Base-by-base conservation (phyloP, 2,113 vertebrate species). In the Rhinopithecus roxellana region DNA sequence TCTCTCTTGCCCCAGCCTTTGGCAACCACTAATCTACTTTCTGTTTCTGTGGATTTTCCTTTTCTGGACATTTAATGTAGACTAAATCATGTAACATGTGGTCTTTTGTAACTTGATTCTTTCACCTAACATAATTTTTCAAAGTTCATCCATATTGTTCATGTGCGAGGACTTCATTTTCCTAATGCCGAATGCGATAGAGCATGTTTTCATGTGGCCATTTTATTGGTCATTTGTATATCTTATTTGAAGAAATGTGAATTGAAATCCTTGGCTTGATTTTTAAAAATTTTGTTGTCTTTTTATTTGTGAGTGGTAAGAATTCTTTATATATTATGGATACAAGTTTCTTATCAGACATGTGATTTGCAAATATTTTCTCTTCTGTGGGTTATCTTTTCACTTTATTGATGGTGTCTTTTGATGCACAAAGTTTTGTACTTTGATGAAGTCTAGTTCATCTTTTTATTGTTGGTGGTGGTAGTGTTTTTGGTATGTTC, bases 271-370 rank as follows among this genome's bases (percentile, higher is more conserved):
- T 14, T 61, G 84, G 25, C 16, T 95, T 94, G 18, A 32, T 94
- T 95, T 72, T 55, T 20, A 52, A 77, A 40, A 77, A 35, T 45
- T 81, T 38, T 20, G 10, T 61, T 87, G 7, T 79, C 25, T 50
- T 55, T 43, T 84, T 94, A 67, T 74, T 83, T 74, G 86, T 95
- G 84, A 97, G 81, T 61, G 70, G 25, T 92, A 70, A 35, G 55
- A 87, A 35, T 85, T 89, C 38, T 91, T 95, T 64, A 50, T 70
- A 27, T 85, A 78, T 93, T 92, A 52, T 93, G 38, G 20, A 38
- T 75, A 48, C 5, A 75, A 80, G 32, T 50, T 13, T 38, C 40
- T 90, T 82, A 77, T 57, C 50, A 93, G 55, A 86, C n/a, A 69
- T 35, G 16, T 32, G 8, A 82, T 89, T 78, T 93, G 52, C 45